Evolutionary conservation across 2,113 vertebrate genomes (phyloP), one percentile per base, ranked within the genome.

Genomic region (Hydrolagus affinis): DNA sequence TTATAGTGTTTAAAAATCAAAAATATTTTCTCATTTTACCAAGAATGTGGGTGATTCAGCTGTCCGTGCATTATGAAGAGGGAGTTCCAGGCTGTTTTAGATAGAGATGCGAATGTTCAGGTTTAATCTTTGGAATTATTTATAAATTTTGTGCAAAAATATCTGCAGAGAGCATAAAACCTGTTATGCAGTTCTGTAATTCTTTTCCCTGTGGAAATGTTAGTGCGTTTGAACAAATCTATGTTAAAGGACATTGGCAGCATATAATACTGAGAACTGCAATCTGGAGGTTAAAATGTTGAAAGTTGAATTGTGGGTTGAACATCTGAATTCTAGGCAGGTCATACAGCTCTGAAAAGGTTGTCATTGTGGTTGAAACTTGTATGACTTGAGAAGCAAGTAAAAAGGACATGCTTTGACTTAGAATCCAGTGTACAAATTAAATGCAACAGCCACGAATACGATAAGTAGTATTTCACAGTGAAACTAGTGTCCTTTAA

Each of bases 31-130:
- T 78, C n/a, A 15, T 56, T 56, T 44, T 19, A 71, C n/a, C 21
- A 25, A 8, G 15, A 56, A 7, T 78, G 75, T 78, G 57, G 75
- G 73, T 75, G 73, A 30, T 56, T 75, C 32, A 75, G 73, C 73
- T 75, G 73, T 60, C n/a, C 6, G 21, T 23, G 11, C n/a, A 3
- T 60, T 78, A 9, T 60, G 57, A 78, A 78, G 60, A 78, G 75
- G 75, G 60, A 78, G 75, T 78, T 60, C 75, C 75, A 78, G 57
- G 23, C 57, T 60, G 56, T 17, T 74, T 74, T 17, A 32, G 72
- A 19, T n/a, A n/a, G 30, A 60, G 75, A 60, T 77, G 75, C 57
- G 56, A 78, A 32, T 21, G 4, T 44, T 75, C 30, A 75, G 73
- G 7, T 75, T 21, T 21, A 56, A 60, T 78, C 57, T 59, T 60